phyloP scores from a whole-genome alignment of 2,888 invertebrate species.

The Athripsodes cinereus region DNA sequence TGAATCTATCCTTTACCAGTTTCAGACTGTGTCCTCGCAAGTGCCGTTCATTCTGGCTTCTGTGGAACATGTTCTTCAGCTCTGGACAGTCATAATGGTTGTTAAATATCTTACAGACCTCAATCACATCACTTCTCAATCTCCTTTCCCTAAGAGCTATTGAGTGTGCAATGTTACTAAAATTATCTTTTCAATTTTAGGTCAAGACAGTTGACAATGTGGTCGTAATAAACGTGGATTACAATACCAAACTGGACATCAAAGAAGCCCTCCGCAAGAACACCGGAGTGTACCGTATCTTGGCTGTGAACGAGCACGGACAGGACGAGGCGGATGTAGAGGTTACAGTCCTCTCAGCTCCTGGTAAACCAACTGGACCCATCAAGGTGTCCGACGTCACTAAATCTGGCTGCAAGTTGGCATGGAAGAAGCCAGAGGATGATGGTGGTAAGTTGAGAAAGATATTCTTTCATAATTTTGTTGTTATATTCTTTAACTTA shows the following conservation, averaged over 20 bases:
- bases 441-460: slow-evolving; percentile 65
- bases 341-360: slow-evolving; percentile 78
- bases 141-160: no score
- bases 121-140: no score
- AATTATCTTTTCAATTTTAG: slow-evolving; percentile 30
- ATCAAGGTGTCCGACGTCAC: slow-evolving; percentile 83
- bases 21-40: no score
- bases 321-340: slow-evolving; percentile 91
- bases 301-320: slow-evolving; percentile 87
- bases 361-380: slow-evolving; percentile 83
- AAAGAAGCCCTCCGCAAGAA: slow-evolving; percentile 74
- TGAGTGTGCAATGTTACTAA: no score
- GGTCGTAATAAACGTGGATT: slow-evolving; percentile 79
- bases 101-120: no score
- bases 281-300: slow-evolving; percentile 85
- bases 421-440: slow-evolving; percentile 92
- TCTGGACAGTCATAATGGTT: no score
- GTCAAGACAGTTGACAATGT: slow-evolving; percentile 63
- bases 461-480: no score
- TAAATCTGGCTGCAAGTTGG: slow-evolving; percentile 82
- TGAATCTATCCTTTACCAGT: no score
- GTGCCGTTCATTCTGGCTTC: no score
- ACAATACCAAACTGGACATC: slow-evolving; percentile 82
- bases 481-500: no score
- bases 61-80: no score